Percentiles rank a stretch among this genome's conserved stretches.
Conservation (phyloP, 2,797 vertebrate species). For the Poecile montanus region DNA sequence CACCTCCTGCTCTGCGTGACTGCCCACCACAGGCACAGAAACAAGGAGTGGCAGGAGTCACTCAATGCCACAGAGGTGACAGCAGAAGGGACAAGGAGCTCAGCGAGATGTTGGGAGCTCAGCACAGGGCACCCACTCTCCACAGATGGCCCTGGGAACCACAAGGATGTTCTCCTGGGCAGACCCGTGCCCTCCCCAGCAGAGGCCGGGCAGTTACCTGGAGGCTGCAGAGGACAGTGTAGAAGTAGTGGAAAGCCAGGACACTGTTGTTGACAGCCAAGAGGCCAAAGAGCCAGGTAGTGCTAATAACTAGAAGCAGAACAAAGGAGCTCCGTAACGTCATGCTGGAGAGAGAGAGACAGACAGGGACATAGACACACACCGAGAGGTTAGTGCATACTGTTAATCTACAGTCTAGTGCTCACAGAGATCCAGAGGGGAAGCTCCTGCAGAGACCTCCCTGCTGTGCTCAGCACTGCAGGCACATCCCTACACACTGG, state of each 20-base stretch:
- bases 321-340: conserved; percentile 93
- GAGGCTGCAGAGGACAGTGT: conserved; percentile 90
- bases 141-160: not conserved
- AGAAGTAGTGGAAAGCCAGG: conserved; percentile 98
- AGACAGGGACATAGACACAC: conserved; percentile 52
- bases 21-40: not conserved
- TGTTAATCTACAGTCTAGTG: conserved; percentile 35
- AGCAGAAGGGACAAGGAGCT: not conserved
- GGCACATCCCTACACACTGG: not conserved
- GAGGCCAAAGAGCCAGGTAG: conserved; percentile 95
- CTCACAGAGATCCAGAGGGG: conserved; percentile 41
- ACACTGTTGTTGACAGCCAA: conserved; percentile 98
- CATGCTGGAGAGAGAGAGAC: conserved; percentile 79
- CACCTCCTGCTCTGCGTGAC: not conserved
- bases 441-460: not conserved
- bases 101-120: not conserved
- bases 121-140: not conserved
- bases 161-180: not conserved
- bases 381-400: conserved; percentile 33
- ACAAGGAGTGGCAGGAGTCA: not conserved
- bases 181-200: not conserved
- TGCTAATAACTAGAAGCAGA: conserved; percentile 91
- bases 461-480: not conserved
- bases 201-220: conserved; percentile 81
- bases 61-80: not conserved